Conservation (phyloP, 1,140 invertebrate species). For the Pseudomyrmex dendroicus region DNA sequence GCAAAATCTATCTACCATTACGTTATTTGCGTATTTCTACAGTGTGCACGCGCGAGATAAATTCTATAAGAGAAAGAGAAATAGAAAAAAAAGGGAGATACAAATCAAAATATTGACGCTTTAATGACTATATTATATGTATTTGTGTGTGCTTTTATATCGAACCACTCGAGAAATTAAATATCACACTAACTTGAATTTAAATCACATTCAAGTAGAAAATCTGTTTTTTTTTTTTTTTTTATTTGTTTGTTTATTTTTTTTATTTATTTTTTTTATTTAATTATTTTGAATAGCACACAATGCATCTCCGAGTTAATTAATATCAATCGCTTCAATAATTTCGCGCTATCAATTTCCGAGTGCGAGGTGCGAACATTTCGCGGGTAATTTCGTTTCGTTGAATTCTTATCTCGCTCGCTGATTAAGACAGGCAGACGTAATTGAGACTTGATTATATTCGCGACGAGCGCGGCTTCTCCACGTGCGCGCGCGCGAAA, state of each 20-base stretch:
- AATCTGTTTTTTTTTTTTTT: too few relatives aligned
- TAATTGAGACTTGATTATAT: conserved; percentile 54
- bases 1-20: background rate
- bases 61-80: too few relatives aligned
- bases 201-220: too few relatives aligned
- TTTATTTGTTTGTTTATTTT: too few relatives aligned
- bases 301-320: background rate
- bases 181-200: too few relatives aligned
- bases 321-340: background rate
- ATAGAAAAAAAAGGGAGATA: too few relatives aligned
- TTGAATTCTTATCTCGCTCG: conserved; percentile 29
- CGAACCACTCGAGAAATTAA: too few relatives aligned
- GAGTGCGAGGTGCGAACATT: background rate
- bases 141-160: too few relatives aligned
- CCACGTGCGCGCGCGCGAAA: background rate
- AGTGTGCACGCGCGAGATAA: background rate
- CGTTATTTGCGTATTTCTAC: conserved; percentile 19
- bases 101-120: too few relatives aligned
- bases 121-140: too few relatives aligned
- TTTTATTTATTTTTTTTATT: too few relatives aligned
- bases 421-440: conserved; percentile 39
- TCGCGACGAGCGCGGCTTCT: conserved; percentile 20
- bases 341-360: conserved; percentile 12
- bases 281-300: too few relatives aligned
- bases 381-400: conserved; percentile 23